Conservation (phyloP, 2,113 vertebrate species). For the Naja naja region DNA sequence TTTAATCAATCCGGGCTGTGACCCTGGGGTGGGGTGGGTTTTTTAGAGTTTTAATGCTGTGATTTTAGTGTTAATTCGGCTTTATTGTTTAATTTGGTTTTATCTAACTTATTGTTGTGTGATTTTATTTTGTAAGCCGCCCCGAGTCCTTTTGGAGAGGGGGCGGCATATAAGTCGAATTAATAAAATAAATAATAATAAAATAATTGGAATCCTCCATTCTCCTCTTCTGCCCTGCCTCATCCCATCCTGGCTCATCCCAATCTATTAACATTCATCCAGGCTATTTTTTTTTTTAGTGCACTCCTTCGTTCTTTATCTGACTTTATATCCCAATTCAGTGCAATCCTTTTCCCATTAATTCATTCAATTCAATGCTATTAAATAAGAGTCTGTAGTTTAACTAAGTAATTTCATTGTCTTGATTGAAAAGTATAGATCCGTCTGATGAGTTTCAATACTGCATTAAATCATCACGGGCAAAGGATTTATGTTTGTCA, state of each 20-base stretch:
- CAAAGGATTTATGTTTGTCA: background rate
- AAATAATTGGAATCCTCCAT: background rate
- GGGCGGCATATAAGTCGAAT: too few species aligned
- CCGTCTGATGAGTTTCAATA: background rate
- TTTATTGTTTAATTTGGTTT: too few species aligned
- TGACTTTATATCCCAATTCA: background rate
- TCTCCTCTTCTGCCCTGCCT: background rate
- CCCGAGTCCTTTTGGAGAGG: too few species aligned
- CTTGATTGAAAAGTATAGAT: background rate
- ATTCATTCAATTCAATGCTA: background rate
- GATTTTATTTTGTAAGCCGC: too few species aligned
- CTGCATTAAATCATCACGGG: background rate
- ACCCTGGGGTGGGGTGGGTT: too few species aligned
- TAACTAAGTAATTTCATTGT: background rate
- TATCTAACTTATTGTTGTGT: too few species aligned
- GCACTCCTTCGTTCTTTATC: background rate
- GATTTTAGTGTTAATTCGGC: too few species aligned
- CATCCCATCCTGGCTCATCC: background rate
- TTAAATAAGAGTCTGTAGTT: background rate
- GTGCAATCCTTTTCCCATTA: background rate
- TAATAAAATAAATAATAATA: too few species aligned
- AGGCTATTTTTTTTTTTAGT: background rate
- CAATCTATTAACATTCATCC: background rate
- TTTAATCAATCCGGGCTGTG: too few species aligned
- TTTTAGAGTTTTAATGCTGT: too few species aligned